Evolutionary conservation across 2,797 vertebrate genomes (phyloP).

Genomic region (Loris lydekkerianus): DNA sequence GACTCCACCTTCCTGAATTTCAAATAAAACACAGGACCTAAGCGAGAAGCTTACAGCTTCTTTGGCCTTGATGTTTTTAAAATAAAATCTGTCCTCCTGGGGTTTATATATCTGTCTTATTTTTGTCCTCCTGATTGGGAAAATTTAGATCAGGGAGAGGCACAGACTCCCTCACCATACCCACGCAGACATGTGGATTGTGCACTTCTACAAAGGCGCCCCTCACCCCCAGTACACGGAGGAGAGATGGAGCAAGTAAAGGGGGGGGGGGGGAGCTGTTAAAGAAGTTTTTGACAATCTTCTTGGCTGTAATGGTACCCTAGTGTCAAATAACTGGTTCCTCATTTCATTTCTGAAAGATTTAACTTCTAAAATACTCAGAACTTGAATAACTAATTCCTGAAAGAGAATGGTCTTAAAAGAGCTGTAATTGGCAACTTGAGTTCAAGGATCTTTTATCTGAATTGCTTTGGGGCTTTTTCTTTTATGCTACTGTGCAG

Average conservation of each 20-base stretch:
- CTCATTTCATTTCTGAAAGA: constrained; percentile 8
- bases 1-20: constrained; percentile 14
- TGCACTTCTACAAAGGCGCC: too few species aligned
- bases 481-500: background rate
- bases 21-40: background rate
- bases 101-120: background rate
- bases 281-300: background rate
- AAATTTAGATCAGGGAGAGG: constrained; percentile 32
- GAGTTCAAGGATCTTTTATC: background rate
- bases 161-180: background rate
- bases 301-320: background rate
- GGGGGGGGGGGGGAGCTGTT: background rate
- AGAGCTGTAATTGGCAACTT: background rate
- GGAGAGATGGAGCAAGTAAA: background rate
- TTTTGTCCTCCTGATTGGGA: background rate
- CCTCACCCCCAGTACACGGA: background rate
- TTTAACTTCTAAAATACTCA: constrained; percentile 18
- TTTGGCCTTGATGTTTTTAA: background rate
- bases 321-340: background rate
- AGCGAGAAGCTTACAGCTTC: background rate
- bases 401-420: background rate
- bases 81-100: background rate
- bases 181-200: too few species aligned
- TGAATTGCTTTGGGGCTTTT: background rate
- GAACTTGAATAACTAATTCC: background rate